Evolutionary conservation across 2,888 invertebrate genomes (phyloP), one percentile per base, ranked within the genome.

Genomic region (Zygothrica quintamaculata): DNA sequence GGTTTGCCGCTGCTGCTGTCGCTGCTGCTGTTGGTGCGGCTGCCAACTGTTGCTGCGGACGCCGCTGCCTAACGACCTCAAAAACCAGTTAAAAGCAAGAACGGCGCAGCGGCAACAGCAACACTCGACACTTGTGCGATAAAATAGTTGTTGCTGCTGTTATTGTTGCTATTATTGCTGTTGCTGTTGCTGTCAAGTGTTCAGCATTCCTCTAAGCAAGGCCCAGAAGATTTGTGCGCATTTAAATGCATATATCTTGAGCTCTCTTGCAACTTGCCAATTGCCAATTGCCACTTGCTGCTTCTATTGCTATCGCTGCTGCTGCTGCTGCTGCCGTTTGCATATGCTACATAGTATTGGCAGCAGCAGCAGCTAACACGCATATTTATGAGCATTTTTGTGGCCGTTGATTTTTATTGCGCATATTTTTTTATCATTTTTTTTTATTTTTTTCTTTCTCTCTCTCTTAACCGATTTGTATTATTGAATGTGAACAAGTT

Each of bases 401-500:
- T 67, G 57, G 67, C 36, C 40, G 74, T 70, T 74, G 55, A 60
- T 61, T 73, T 76, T 76, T 58, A 72, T 76, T 72, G 67, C 56
- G 33, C 50, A 46, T 42, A 37, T 64, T 26, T 29, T n/a, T 26
- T 8, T 26, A 4, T 34, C 33, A 33, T 6, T 22, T 31, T 33
- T 31, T 40, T 42, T 7, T 50, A 11, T n/a, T 15, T 18, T n/a
- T 39, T 1, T 43, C 42, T 48, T 18, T 48, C 37, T 56, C 15
- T 44, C 55, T 51, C 47, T 57, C 51, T 61, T 61, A 64, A 36
- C 50, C 62, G 65, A 77, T 77, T 78, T 79, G 74, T 72, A 64
- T 74, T 77, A 78, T 75, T 72, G 73, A 79, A 72, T 78, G 61
- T 62, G 68, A 78, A 76, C 76, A 76, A 75, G 76, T 76, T 76